Conservation (phyloP, 2,797 vertebrate species). For the Takifugu ocellatus region DNA sequence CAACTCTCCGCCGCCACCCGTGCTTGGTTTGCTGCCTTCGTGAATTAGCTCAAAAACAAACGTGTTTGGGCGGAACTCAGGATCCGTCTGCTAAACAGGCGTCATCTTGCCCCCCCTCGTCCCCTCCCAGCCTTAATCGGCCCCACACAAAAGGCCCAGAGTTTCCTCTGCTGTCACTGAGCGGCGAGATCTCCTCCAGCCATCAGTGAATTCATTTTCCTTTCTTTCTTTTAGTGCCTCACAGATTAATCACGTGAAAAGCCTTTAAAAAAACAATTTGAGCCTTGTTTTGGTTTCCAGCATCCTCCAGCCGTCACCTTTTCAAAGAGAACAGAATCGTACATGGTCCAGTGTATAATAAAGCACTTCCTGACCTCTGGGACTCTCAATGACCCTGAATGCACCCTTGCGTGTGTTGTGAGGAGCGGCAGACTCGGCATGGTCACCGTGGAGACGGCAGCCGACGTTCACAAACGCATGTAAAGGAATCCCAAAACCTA, state of each 20-base stretch:
- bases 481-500: slow-evolving; percentile 4
- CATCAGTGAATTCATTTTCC: slow-evolving; percentile 23
- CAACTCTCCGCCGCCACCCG: slow-evolving; percentile 13
- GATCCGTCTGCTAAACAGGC: background rate
- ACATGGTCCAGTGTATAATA: slow-evolving; percentile 5
- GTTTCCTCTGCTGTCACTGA: slow-evolving; percentile 51
- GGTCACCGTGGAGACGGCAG: too few species aligned
- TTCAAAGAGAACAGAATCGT: background rate
- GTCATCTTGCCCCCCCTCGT: slow-evolving; percentile 33
- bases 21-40: slow-evolving; percentile 14
- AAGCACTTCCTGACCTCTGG: slow-evolving; percentile 17
- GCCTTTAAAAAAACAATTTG: background rate
- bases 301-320: slow-evolving; percentile 1
- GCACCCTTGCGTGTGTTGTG: too few species aligned
- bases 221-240: background rate
- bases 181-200: slow-evolving; percentile 41
- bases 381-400: background rate
- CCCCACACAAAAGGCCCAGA: slow-evolving; percentile 51
- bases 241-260: background rate
- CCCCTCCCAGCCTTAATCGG: slow-evolving; percentile 40
- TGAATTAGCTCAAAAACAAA: slow-evolving; percentile 9
- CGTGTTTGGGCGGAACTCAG: background rate
- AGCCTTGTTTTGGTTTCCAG: background rate
- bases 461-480: too few species aligned
- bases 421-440: too few species aligned